Evolutionary conservation across 2,888 invertebrate species (phyloP), one percentile per base, ranked within the genome.

Genomic region (Malthinus flaveolus): DNA sequence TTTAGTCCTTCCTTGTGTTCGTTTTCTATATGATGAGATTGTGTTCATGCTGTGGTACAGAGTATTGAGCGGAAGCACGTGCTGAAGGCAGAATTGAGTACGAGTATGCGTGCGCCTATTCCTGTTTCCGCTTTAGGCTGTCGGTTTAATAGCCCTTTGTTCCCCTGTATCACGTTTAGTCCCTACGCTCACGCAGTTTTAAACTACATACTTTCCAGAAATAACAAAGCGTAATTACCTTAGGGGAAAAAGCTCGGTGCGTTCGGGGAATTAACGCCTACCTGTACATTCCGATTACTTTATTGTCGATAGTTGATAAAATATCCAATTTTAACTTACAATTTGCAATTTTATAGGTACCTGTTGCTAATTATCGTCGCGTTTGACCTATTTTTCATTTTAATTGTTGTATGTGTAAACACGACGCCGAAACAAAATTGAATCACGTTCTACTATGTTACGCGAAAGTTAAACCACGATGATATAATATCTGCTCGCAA

Each of bases 41-140:
- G 46, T 45, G 49, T 56, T 59, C 56, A 56, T 49, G 56, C 48
- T 53, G 34, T 49, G 45, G 64, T 60, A 65, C 65, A 66, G 59
- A 62, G 64, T 69, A 68, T 69, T 68, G 68, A 70, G 65, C 70
- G 70, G 71, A 70, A 71, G 68, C 71, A 71, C 71, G 71, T 71
- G 71, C 68, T 63, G 56, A 62, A 64, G 56, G 66, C 66, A 68
- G 69, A 67, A 68, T 65, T 66, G 63, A 69, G 67, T 65, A 66
- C 60, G 59, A 58, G 53, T 39, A 49, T 61, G 69, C 68, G 68
- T 67, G 68, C 67, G 63, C 63, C 56, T 37, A 58, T 64, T 62
- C 61, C 64, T 62, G 61, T 54, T 59, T 64, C 59, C 61, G 61
- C 61, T 61, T 54, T 35, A 62, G 56, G 65, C 66, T 55, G 62